Evolutionary conservation across 2,113 vertebrate genomes (phyloP).

Genomic region (Plotosus lineatus): DNA sequence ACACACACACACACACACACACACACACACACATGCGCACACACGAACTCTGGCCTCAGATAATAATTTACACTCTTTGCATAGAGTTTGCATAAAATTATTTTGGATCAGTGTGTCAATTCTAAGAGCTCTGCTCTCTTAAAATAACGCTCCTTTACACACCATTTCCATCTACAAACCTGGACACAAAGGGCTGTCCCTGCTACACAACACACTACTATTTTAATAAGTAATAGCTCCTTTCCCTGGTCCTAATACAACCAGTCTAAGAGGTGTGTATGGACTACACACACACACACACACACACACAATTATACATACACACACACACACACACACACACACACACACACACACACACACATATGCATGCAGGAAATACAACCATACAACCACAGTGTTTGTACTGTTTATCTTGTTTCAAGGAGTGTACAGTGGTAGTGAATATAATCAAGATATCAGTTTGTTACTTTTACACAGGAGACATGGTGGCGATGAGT

Average conservation of each 20-base stretch:
- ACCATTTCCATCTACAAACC: neutral
- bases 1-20: no score
- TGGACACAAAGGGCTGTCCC: conserved; percentile 2
- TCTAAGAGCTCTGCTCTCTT: neutral
- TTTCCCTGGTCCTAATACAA: conserved; percentile 51
- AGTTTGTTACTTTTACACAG: neutral
- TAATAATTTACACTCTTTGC: conserved; percentile 6
- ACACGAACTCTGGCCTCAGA: conserved; percentile 5
- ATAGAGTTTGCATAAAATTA: neutral
- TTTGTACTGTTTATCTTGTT: no score
- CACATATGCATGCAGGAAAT: neutral
- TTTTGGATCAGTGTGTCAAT: conserved; percentile 6
- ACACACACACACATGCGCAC: neutral
- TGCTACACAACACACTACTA: conserved; percentile 53
- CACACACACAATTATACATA: conserved; percentile 1
- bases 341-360: neutral
- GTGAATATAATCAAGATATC: neutral
- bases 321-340: neutral
- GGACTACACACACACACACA: conserved; percentile 19
- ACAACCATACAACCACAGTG: no score
- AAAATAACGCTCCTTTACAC: neutral
- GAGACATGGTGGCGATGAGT: conserved; percentile 6
- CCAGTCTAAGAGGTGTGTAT: conserved; percentile 47
- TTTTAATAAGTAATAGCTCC: conserved; percentile 65
- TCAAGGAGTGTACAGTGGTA: neutral